Base-by-base conservation (phyloP, 2,888 invertebrate species). In the Xylota sylvarum region DNA sequence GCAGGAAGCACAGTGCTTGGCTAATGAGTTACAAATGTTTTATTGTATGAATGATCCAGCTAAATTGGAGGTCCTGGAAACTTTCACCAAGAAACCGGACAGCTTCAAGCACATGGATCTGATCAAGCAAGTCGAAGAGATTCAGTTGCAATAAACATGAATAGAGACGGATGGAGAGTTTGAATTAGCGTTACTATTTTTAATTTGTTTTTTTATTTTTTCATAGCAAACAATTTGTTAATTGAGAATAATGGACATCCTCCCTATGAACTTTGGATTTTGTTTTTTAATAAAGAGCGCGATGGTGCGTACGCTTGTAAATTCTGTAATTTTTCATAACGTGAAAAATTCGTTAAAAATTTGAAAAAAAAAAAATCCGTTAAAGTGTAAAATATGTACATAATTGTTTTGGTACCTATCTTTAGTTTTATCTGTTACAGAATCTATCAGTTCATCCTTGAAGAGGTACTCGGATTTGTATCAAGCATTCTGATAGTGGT, bases 21-120 rank as follows among this genome's bases (percentile, higher is more conserved):
- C 96, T 0, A 97, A 97, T 91, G 96, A 97, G 91, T 93, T 97
- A 81, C 97, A 97, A 91, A 93, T 97, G 92, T 98, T 97, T 92
- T 98, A 97, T 91, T 94, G 94, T 62, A 94, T 95, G 88, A 94
- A 95, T 69, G 94, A 96, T 90, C 91, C 93, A 12, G 93, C 93
- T 5, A 95, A 96, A 90, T 90, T 94, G 0, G 91, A 94, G 56
- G 91, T 97, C 48, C 91, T 98, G 78, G 93, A 96, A 88, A 93
- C 90, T 4, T 98, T 98, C 88, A 96, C 95, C 0, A 93, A 94
- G 46, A 93, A 93, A 55, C 97, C 97, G 0, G 94, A 96, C 88
- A 93, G 94, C 65, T 98, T 98, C 90, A 96, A 96, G 89, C 96
- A 97, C 89, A 96, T 95, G 95, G 97, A 97, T 91, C 93, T 97